Conservation (phyloP, 2,113 vertebrate species). For the Fulica atra region DNA sequence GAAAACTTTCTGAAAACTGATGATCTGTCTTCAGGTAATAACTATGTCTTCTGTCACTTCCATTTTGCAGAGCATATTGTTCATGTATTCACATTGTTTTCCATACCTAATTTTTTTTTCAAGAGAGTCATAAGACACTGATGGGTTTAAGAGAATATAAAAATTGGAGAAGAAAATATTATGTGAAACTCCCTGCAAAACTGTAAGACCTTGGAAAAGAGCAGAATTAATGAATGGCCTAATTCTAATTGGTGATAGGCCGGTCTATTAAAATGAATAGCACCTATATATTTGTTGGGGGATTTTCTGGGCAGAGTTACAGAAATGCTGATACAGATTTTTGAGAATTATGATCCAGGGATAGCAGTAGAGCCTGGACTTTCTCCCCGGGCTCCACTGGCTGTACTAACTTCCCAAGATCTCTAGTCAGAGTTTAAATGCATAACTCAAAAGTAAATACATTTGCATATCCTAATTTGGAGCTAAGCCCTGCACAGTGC, state of each 20-base stretch:
- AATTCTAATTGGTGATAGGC: neutral
- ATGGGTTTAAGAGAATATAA: neutral
- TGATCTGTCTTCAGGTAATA: neutral
- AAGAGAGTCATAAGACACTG: neutral
- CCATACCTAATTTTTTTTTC: neutral
- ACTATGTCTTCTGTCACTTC: neutral
- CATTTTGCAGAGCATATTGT: neutral
- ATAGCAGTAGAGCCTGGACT: neutral
- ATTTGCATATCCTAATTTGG: neutral
- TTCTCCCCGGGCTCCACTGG: neutral
- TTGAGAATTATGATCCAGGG: neutral
- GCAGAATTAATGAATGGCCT: neutral
- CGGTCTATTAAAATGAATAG: neutral
- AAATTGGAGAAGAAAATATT: neutral
- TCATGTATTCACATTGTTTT: neutral
- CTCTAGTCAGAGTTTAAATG: neutral
- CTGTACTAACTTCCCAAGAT: neutral
- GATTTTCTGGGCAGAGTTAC: neutral
- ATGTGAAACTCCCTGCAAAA: neutral
- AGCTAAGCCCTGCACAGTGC: neutral
- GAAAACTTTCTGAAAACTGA: neutral
- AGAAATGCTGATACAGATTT: neutral
- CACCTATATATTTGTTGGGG: neutral
- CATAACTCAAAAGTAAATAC: neutral
- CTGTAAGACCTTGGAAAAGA: neutral